Evolutionary conservation across 2,797 vertebrate species (phyloP).

Genomic region (Sylvilagus floridanus): DNA sequence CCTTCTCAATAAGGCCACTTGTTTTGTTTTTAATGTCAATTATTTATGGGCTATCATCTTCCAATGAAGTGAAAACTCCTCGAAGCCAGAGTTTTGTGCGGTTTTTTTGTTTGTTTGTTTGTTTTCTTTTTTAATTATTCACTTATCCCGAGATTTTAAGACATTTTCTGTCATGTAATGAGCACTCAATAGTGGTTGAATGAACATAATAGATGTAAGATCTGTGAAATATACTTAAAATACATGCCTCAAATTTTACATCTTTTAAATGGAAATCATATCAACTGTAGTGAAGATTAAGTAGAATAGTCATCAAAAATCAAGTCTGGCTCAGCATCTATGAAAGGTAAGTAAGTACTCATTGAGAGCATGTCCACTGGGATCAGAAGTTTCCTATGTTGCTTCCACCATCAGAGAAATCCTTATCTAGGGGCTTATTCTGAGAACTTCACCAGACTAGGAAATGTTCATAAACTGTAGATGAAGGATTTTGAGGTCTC

Average conservation of each 20-base stretch:
- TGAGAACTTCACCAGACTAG: neutral
- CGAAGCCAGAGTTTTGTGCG: neutral
- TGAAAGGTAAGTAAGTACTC: neutral
- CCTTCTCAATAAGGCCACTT: neutral
- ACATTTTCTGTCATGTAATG: neutral
- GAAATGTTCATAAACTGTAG: neutral
- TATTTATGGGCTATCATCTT: neutral
- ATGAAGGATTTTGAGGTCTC: neutral
- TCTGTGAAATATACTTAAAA: neutral
- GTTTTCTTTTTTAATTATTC: constrained; percentile 5
- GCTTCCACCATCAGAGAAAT: neutral
- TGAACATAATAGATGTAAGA: neutral
- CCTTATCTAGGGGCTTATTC: neutral
- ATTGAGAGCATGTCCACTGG: neutral
- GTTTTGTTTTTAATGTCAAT: neutral
- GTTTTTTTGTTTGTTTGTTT: too few species aligned
- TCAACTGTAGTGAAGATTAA: neutral
- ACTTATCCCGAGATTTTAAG: neutral
- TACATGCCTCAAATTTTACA: neutral
- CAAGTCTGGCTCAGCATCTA: neutral
- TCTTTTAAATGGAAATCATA: neutral
- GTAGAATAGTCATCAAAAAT: neutral
- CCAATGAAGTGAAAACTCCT: neutral
- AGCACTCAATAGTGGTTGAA: neutral
- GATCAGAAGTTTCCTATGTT: neutral